Base-by-base conservation (phyloP, 1,140 invertebrate species). In the Nylanderia fulva region DNA sequence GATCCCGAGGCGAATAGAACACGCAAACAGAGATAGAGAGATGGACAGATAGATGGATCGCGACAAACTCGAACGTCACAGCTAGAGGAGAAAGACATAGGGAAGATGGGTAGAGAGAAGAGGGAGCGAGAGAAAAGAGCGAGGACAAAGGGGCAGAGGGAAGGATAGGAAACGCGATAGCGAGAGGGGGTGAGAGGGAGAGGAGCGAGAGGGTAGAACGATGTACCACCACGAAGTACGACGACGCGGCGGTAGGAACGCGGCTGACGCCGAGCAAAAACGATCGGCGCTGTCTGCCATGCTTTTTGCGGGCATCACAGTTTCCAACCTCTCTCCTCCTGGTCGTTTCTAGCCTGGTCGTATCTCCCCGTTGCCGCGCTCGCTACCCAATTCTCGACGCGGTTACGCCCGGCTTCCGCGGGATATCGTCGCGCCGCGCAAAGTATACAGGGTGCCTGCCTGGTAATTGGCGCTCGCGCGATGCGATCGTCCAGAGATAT, bases 241-340 rank as follows among this genome's bases (percentile, higher is more conserved):
- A 93, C 91, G 91, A 93, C 90, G 92, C 91, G 91, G 93, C 91
- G 93, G 93, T 93, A 93, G 93, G 92, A 94, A 93, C 93, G 94
- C 93, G 94, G 95, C 94, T 95, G 95, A 95, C 94, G 94, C 93
- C 91, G 90, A 92, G 93, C 94, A 95, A 95, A 95, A 95, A 95
- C 94, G 90, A 92, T 93, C 92, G 93, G 91, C 93, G 94, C 94
- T 95, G 94, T 95, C 94, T 95, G 94, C 93, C 93, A 93, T 93
- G 94, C 94, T 95, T 95, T 95, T 95, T 95, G 94, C 91, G 91
- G 90, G 90, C 93, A 93, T 93, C 93, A 90, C 93, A 93, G 94
- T 94, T 94, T 93, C 93, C 94, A 94, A 94, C 94, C 92, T 92
- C 90, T 93, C 90, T 90, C 88, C 85, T 90, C 80, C 80, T 87